phyloP scores from a whole-genome alignment of 1,140 invertebrate genomes.

The Zaprionus kolodkinae region DNA sequence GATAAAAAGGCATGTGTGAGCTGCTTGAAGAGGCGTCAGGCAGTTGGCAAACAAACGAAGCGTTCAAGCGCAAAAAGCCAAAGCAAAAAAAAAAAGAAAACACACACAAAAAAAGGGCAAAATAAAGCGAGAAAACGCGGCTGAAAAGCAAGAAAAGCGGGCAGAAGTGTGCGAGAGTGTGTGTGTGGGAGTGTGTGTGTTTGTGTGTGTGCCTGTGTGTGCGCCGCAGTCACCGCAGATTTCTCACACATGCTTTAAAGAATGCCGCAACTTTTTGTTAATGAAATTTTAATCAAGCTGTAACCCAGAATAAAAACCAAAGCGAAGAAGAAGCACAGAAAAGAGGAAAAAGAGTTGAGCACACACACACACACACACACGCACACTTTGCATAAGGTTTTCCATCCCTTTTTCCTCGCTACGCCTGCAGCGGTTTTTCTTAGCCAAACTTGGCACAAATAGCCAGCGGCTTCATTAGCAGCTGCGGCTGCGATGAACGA shows the following conservation, averaged over 20 bases:
- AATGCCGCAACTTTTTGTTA: conserved; percentile 79
- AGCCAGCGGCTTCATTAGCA: conserved; percentile 75
- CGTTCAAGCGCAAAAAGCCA: conserved; percentile 81
- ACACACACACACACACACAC: no score
- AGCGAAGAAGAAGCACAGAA: not conserved
- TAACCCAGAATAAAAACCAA: conserved; percentile 30
- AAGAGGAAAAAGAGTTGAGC: conserved; percentile 46
- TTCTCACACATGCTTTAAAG: conserved; percentile 74
- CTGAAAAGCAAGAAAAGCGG: conserved; percentile 28
- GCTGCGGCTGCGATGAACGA: conserved; percentile 26
- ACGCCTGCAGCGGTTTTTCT: not conserved
- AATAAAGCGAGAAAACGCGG: conserved; percentile 37
- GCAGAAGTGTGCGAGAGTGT: conserved; percentile 9
- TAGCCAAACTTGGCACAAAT: conserved; percentile 42
- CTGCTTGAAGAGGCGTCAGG: conserved; percentile 52
- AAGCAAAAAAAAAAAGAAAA: conserved; percentile 26
- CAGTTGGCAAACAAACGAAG: conserved; percentile 81
- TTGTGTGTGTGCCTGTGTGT: conserved; percentile 33
- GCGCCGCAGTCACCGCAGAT: conserved; percentile 60
- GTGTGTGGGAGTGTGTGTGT: conserved; percentile 21
- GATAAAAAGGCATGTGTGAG: conserved; percentile 25
- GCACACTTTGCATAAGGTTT: conserved; percentile 23
- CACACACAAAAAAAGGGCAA: conserved; percentile 12
- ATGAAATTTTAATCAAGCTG: conserved; percentile 83
- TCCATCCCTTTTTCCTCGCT: not conserved